A percentile compares a stretch with the other conserved stretches of the same genome.
These are phyloP conservation scores for Lithobates sylvaticus DNA, from an alignment of 2,797 vertebrate species.

Conservation along the genomic window DNA sequence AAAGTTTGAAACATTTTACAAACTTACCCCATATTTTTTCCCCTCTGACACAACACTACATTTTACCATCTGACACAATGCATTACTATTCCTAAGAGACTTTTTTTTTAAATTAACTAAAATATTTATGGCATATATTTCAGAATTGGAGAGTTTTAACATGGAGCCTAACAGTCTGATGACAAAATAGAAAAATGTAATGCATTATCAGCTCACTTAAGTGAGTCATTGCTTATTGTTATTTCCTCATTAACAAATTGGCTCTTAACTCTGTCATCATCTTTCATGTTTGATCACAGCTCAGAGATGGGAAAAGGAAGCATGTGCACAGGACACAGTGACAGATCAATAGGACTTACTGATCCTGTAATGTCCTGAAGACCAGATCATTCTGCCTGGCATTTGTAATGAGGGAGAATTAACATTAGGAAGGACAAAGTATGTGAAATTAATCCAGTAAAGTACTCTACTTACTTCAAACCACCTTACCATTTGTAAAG, in stretches of 20 bases:
- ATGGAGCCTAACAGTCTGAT: constrained; percentile 40
- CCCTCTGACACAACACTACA: no score
- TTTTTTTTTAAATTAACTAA: constrained; percentile 2
- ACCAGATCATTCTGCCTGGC: constrained; percentile 10
- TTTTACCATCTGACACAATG: background rate
- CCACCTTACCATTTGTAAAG: background rate
- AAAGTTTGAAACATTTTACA: no score
- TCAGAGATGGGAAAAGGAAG: background rate
- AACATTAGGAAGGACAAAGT: constrained; percentile 19
- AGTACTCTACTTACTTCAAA: background rate
- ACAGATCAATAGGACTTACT: constrained; percentile 13
- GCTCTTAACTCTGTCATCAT: constrained; percentile 15
- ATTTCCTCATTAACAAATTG: constrained; percentile 7
- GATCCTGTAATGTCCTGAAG: constrained; percentile 2
- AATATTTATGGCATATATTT: constrained; percentile 26
- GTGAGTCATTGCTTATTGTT: background rate
- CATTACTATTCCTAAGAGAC: constrained; percentile 3
- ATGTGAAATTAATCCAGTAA: background rate
- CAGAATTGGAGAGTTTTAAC: background rate
- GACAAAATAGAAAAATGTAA: background rate
- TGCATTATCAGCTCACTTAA: constrained; percentile 5
- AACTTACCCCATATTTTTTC: no score
- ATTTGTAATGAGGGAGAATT: constrained; percentile 14
- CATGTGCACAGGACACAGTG: background rate
- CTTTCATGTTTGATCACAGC: background rate